phyloP scores from a whole-genome alignment of 2,113 vertebrate species.

The Notarius quadriscutis region DNA sequence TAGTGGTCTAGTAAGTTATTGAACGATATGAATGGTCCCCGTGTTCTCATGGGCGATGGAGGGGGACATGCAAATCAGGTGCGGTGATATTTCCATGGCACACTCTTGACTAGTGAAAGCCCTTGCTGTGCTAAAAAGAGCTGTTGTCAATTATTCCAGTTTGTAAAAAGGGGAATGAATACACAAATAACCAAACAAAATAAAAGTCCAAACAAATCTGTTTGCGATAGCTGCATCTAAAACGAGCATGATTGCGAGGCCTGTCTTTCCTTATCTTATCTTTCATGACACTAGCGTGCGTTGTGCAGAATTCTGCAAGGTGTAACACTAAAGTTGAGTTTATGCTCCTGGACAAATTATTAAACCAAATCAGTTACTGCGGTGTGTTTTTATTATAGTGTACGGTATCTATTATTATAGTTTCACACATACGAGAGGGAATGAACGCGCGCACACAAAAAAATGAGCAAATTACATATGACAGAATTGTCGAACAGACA shows the following conservation, averaged over 20 bases:
- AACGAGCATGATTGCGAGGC: constrained; percentile 14
- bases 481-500: not conserved
- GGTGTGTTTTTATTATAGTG: not conserved
- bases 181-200: constrained; percentile 45
- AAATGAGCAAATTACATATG: not conserved
- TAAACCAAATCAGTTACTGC: not conserved
- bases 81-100: constrained; percentile 50
- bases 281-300: not conserved
- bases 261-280: constrained; percentile 22
- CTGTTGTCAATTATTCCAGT: constrained; percentile 46
- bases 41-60: constrained; percentile 35
- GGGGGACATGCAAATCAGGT: constrained; percentile 53
- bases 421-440: not conserved
- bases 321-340: constrained; percentile 7
- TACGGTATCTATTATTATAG: too few relatives aligned
- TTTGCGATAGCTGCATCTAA: constrained; percentile 16
- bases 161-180: constrained; percentile 41
- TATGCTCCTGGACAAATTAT: not conserved
- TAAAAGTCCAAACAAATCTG: constrained; percentile 46
- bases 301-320: not conserved
- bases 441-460: not conserved
- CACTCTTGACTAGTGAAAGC: constrained; percentile 48
- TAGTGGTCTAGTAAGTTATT: constrained; percentile 30
- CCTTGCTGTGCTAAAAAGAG: constrained; percentile 44
- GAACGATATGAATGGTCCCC: constrained; percentile 31